Conservation (phyloP, 2,113 vertebrate species). For the Serilophus lunatus region DNA sequence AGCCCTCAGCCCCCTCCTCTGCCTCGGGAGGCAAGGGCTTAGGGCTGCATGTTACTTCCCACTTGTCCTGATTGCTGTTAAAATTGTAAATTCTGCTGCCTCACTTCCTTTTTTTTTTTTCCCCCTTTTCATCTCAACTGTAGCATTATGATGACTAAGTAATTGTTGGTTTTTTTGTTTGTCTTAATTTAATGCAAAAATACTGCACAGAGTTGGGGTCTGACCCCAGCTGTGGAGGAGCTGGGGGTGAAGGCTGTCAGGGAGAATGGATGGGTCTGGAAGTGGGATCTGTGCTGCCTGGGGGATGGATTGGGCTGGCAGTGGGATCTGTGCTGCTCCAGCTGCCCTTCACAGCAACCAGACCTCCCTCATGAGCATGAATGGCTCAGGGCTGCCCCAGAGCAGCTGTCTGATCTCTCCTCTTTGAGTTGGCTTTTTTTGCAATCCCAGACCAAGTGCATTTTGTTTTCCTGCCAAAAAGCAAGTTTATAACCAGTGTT, state of each 20-base stretch:
- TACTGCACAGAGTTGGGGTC: constrained; percentile 18
- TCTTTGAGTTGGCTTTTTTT: constrained; percentile 33
- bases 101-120: neutral
- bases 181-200: constrained; percentile 40
- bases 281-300: neutral
- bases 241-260: neutral
- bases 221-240: neutral
- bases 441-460: constrained; percentile 61
- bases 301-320: neutral
- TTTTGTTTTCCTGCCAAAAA: constrained; percentile 69
- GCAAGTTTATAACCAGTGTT: constrained; percentile 51
- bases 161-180: neutral
- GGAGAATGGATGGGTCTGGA: neutral
- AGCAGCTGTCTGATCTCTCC: neutral
- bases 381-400: constrained; percentile 7
- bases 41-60: neutral
- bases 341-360: accelerated
- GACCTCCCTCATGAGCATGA: neutral
- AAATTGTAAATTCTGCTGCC: constrained; percentile 21
- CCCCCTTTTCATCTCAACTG: neutral
- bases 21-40: neutral
- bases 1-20: neutral
- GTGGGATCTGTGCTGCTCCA: neutral
- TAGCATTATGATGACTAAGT: neutral
- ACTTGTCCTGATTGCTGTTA: constrained; percentile 8